Percentiles rank a stretch among this genome's conserved stretches.
Conservation (phyloP, 23 tunicate species). For the Oikopleura dioica region DNA sequence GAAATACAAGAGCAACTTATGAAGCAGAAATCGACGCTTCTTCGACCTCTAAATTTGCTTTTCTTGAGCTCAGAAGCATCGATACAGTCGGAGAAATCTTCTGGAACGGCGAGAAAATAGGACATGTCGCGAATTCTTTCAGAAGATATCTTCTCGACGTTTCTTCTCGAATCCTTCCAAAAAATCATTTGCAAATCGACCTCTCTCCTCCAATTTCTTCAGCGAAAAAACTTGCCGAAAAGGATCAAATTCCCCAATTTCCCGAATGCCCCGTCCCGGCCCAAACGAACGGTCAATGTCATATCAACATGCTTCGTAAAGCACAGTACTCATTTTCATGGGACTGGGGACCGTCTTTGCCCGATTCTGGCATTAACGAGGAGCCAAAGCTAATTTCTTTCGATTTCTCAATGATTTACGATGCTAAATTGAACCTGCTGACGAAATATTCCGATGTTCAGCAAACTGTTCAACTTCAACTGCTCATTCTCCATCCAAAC, state of each 20-base stretch:
- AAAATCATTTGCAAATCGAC: not conserved
- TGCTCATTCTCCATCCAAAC: not conserved
- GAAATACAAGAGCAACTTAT: not conserved
- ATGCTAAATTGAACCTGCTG: not conserved
- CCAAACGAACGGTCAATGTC: not conserved
- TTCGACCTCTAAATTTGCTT: not conserved
- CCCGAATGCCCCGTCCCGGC: not conserved
- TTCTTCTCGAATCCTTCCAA: not conserved
- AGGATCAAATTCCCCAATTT: not conserved
- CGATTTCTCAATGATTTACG: constrained; percentile 15
- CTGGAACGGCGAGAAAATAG: not conserved
- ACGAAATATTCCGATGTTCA: not conserved
- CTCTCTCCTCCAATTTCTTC: not conserved
- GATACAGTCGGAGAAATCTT: not conserved
- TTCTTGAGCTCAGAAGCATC: not conserved
- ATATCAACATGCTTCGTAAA: constrained; percentile 18
- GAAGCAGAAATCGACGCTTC: not conserved
- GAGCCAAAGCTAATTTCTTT: constrained; percentile 27
- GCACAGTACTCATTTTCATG: constrained; percentile 66
- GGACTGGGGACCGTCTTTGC: constrained; percentile 95
- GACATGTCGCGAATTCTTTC: not conserved
- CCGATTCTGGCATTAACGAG: constrained; percentile 69
- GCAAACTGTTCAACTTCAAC: not conserved
- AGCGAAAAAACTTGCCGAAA: not conserved
- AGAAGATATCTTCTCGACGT: not conserved